A percentile compares a stretch with the other conserved stretches of the same genome.
Evolutionary conservation across 2,797 vertebrate genomes (phyloP).

Genomic region (Xenentodon cancila): DNA sequence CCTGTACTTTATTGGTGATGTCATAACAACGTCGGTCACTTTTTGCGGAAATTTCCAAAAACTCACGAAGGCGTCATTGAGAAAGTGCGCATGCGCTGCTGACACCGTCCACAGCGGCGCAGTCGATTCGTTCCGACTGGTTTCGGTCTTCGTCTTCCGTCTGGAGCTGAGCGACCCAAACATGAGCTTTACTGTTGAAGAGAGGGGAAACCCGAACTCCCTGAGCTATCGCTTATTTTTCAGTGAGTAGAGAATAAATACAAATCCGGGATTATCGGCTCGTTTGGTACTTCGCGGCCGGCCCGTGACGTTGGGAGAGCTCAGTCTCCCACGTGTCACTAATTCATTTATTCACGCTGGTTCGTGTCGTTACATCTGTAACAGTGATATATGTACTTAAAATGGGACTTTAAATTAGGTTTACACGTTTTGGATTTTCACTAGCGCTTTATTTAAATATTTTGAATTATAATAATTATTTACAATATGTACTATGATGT

Average conservation of each 20-base stretch:
- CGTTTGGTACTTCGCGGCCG: constrained; percentile 6
- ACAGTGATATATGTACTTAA: too few relatives aligned
- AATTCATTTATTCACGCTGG: constrained; percentile 11
- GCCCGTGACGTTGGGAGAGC: background rate
- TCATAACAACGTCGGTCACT: background rate
- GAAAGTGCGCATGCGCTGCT: constrained; percentile 42
- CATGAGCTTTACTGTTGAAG: constrained; percentile 87
- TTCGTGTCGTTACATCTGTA: background rate
- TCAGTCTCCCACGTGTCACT: constrained; percentile 70
- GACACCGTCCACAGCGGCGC: accelerated
- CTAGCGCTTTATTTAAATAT: accelerated
- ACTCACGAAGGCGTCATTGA: constrained; percentile 15
- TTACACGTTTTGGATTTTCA: background rate
- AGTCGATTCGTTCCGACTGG: constrained; percentile 23
- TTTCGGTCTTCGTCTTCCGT: constrained; percentile 29
- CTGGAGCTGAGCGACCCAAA: background rate
- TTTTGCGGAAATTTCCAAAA: constrained; percentile 14
- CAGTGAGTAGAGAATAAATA: constrained; percentile 84
- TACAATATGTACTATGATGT: too few relatives aligned
- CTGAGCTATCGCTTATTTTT: constrained; percentile 88
- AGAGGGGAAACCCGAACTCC: constrained; percentile 87
- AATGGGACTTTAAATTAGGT: background rate
- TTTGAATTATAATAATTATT: background rate
- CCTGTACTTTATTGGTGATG: background rate
- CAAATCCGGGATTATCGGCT: background rate